Evolutionary conservation across 2,797 vertebrate species (phyloP).

Genomic region (Remorina albescens): DNA sequence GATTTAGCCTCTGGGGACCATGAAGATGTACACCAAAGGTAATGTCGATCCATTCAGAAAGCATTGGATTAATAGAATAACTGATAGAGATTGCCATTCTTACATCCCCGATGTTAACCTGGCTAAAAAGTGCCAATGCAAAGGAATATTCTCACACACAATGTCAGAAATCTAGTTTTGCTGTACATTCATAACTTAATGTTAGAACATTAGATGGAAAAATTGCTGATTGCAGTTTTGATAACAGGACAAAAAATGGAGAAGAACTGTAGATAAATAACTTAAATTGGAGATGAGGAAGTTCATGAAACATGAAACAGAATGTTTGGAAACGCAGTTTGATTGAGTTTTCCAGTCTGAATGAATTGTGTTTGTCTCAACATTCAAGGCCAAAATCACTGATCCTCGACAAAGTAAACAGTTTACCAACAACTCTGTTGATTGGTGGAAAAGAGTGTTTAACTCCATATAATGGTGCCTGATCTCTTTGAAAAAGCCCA

Average conservation of each 20-base stretch:
- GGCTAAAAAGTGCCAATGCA: neutral
- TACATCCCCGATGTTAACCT: neutral
- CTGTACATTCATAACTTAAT: neutral
- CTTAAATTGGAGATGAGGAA: constrained; percentile 28
- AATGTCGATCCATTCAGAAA: neutral
- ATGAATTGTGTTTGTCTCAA: constrained; percentile 65
- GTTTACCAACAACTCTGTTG: constrained; percentile 71
- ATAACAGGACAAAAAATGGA: neutral
- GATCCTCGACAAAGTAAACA: constrained; percentile 70
- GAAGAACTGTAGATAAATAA: constrained; percentile 5
- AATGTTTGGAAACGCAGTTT: constrained; percentile 33
- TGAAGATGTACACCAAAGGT: neutral
- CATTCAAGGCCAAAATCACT: constrained; percentile 65
- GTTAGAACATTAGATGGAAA: neutral
- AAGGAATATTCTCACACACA: neutral
- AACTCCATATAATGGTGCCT: constrained; percentile 71
- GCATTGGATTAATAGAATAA: neutral
- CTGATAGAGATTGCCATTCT: neutral
- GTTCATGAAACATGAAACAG: constrained; percentile 25
- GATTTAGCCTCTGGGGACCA: neutral
- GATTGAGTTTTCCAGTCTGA: constrained; percentile 51
- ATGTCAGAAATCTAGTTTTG: neutral
- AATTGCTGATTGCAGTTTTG: neutral
- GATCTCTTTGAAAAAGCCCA: constrained; percentile 75
- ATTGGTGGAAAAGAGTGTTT: constrained; percentile 78